phyloP scores from a whole-genome alignment of 2,888 invertebrate genomes.

The Lasioglossum zephyrum region DNA sequence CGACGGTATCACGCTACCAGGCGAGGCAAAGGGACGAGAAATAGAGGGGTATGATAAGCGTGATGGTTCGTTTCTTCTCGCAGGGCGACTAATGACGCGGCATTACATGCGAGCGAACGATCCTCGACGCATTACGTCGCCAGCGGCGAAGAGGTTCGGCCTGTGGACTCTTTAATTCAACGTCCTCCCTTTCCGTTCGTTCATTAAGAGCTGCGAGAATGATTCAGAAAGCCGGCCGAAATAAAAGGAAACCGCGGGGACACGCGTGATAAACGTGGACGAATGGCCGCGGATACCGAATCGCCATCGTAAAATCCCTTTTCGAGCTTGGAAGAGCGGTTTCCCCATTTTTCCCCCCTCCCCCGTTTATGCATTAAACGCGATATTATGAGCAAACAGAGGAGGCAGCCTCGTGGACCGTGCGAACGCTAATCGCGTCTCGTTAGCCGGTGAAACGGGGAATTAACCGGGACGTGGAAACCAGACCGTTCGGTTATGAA shows the following conservation, averaged over 20 bases:
- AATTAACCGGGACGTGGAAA: conserved; percentile 38
- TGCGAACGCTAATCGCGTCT: conserved; percentile 40
- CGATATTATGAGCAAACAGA: conserved; percentile 35
- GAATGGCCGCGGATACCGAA: conserved; percentile 28
- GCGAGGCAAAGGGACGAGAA: not conserved
- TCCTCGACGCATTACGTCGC: conserved; percentile 53
- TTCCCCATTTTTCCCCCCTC: not conserved
- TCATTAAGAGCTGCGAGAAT: conserved; percentile 33
- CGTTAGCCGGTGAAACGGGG: conserved; percentile 49
- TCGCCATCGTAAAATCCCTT: conserved; percentile 51
- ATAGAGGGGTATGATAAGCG: conserved; percentile 53
- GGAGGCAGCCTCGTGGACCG: not conserved
- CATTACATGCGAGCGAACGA: conserved; percentile 67
- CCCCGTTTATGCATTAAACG: conserved; percentile 39
- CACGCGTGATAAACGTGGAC: conserved; percentile 25
- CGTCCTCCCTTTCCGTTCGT: conserved; percentile 45
- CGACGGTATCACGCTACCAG: conserved; percentile 55
- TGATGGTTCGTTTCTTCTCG: conserved; percentile 57
- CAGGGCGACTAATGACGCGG: conserved; percentile 67
- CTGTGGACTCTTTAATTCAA: conserved; percentile 60
- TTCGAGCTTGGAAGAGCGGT: not conserved
- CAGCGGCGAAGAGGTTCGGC: conserved; percentile 18
- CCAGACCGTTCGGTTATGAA: conserved; percentile 36
- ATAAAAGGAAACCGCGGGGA: conserved; percentile 27
- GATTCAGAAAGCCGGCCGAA: conserved; percentile 18